Conservation (phyloP, 2,797 vertebrate genomes). For the Jordanella pulchra region DNA sequence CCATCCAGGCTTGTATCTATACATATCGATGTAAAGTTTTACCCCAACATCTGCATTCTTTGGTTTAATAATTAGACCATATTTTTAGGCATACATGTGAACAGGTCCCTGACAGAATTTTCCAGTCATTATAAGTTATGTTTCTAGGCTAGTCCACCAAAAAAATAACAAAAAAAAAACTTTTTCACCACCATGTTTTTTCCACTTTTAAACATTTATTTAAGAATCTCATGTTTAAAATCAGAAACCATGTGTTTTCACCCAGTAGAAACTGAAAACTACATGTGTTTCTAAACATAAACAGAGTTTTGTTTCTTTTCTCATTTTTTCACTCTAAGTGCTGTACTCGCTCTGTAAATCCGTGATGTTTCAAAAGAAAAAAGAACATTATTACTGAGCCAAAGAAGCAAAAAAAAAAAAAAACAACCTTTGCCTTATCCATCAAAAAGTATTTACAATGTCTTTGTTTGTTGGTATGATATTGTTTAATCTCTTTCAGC, state of each 20-base stretch:
- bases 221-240: conserved; percentile 50
- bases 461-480: conserved; percentile 52
- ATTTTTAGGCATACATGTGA: background rate
- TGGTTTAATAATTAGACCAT: conserved; percentile 3
- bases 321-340: background rate
- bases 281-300: background rate
- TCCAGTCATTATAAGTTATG: background rate
- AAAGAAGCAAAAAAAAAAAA: conserved; percentile 18
- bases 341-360: background rate
- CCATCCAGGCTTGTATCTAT: conserved; percentile 18
- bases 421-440: conserved; percentile 27
- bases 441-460: conserved; percentile 46
- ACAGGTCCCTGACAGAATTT: conserved; percentile 6
- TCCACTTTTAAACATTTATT: conserved; percentile 37
- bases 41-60: background rate
- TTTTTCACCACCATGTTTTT: conserved; percentile 52
- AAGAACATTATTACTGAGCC: conserved; percentile 1
- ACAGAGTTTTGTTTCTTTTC: background rate
- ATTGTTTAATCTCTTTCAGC: conserved; percentile 52
- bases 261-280: conserved; percentile 6
- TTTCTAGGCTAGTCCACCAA: conserved; percentile 20
- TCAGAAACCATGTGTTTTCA: conserved; percentile 28
- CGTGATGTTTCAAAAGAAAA: background rate
- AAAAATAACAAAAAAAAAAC: conserved; percentile 27
- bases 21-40: background rate